Evolutionary conservation across 2,888 invertebrate species (phyloP), one percentile per base, ranked within the genome.

Genomic region (Mythimna pallens): DNA sequence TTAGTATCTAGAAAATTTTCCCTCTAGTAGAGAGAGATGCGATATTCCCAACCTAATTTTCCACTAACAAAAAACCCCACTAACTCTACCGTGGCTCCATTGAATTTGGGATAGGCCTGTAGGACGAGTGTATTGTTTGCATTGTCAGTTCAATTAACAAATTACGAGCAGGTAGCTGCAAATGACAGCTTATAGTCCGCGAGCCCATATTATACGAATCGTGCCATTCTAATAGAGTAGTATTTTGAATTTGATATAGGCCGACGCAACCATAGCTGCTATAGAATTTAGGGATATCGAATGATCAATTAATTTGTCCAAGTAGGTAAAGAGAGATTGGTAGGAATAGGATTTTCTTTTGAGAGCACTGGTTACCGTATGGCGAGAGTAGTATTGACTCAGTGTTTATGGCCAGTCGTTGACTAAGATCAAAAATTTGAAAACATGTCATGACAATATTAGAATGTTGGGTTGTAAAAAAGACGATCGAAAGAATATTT

Each of bases 121-220:
- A n/a, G 89, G 89, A 85, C 83, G 85, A 83, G 87, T 84, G 82
- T 83, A 87, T 89, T 89, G 89, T 89, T 89, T 86, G 88, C 88
- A 89, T 90, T 91, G 89, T 89, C 89, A 88, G 88, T 91, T 92
- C 91, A 92, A 93, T 94, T 93, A 93, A 89, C 91, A 88, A 92
- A 92, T 92, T 91, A 92, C 85, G 81, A 82, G 75, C 88, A 87
- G 83, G 83, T 87, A 86, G 70, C 88, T 92, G 93, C 74, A 80
- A 72, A 78, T 92, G 94, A 93, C 94, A 93, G 91, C 80, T 84
- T 83, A 86, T 86, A 88, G 88, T 69, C 63, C 59, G 57, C 57
- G 54, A 65, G 59, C 36, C 59, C 68, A 78, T 61, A 64, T 73
- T 66, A 61, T 36, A 59, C 25, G 50, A 55, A 54, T 47, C 34